phyloP scores from a whole-genome alignment of 2,113 vertebrate genomes.

The Tragulus kanchil region DNA sequence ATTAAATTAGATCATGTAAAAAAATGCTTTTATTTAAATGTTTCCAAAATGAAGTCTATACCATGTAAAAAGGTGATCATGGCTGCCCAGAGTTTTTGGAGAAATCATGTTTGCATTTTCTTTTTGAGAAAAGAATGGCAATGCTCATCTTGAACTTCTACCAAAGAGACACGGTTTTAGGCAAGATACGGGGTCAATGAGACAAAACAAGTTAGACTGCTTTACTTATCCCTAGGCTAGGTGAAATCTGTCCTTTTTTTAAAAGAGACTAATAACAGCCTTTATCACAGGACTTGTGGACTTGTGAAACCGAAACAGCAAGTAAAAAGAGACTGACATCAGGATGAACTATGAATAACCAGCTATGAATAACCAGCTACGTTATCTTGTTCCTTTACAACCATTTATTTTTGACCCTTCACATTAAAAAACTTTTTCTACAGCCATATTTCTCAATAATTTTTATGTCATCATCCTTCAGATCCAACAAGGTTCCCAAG shows the following conservation, averaged over 20 bases:
- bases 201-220: background rate
- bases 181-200: background rate
- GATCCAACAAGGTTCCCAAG: background rate
- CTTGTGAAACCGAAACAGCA: background rate
- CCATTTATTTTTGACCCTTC: background rate
- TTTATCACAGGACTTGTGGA: conserved; percentile 16
- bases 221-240: background rate
- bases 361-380: too few species aligned
- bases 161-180: background rate
- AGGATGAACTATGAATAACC: background rate
- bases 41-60: background rate
- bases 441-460: background rate
- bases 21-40: background rate
- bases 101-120: background rate
- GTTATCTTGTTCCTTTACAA: background rate
- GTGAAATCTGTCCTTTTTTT: background rate
- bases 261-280: background rate
- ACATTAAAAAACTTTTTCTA: background rate
- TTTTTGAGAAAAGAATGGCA: background rate
- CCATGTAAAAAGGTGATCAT: background rate
- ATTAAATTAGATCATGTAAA: background rate
- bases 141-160: background rate
- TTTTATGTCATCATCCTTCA: background rate
- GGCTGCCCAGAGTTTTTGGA: background rate
- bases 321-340: background rate